Conservation (phyloP, 2,888 invertebrate species). For the Ophonus ardosiacus region DNA sequence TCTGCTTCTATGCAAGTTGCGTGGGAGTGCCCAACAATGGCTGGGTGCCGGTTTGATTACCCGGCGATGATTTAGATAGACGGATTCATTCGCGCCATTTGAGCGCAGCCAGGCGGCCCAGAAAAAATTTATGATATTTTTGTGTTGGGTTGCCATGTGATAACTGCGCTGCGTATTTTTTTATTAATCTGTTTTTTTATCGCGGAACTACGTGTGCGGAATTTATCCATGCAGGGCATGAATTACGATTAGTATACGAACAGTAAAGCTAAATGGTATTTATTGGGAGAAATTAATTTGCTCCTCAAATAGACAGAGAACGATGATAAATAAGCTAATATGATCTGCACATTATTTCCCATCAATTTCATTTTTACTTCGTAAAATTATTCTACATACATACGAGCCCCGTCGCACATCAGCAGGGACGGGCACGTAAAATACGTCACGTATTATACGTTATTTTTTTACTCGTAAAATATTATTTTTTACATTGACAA, state of each 20-base stretch:
- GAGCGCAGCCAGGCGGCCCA: conserved; percentile 33
- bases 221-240: conserved; percentile 38
- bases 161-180: conserved; percentile 45
- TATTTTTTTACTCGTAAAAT: too few relatives aligned
- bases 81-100: conserved; percentile 59
- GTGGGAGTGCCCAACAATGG: background rate
- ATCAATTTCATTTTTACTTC: too few relatives aligned
- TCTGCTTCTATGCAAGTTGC: background rate
- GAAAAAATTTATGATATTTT: conserved; percentile 55
- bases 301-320: background rate
- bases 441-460: too few relatives aligned
- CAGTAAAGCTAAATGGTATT: background rate
- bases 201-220: conserved; percentile 32
- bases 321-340: too few relatives aligned
- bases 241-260: background rate
- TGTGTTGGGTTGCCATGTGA: conserved; percentile 45
- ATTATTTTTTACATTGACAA: too few relatives aligned
- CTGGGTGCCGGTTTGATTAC: background rate
- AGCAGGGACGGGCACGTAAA: too few relatives aligned
- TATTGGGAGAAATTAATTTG: background rate
- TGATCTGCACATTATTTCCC: too few relatives aligned
- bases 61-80: conserved; percentile 57
- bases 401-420: too few relatives aligned
- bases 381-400: too few relatives aligned
- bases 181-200: conserved; percentile 55